Base-by-base conservation (phyloP, 1,140 invertebrate species). In the Drosophila seguyi region DNA sequence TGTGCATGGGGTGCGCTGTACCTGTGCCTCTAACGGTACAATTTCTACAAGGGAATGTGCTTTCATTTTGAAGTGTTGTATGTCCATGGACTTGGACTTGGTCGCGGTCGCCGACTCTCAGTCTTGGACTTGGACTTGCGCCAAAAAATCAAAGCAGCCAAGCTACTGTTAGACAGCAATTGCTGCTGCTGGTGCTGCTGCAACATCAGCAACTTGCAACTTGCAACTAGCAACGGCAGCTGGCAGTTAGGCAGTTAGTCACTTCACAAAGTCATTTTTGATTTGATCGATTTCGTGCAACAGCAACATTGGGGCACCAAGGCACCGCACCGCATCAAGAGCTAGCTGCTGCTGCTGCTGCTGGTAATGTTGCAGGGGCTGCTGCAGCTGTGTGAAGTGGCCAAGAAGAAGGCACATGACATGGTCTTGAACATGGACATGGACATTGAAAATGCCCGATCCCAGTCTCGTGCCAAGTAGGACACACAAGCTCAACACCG, bases 21-120 rank as follows among this genome's bases (percentile, higher is more conserved):
- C 66, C 75, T 78, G 61, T 88, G 77, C 66, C 75, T 78, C 58
- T 88, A 90, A 90, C 85, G 85, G 85, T 90, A 90, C 76, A 90
- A 86, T 90, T 85, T 90, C 85, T 90, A 85, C 85, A 90, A 90
- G 85, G 85, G 86, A 90, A 90, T 90, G 86, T 90, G 85, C 85
- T 90, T 90, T 90, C 86, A 90, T 90, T 90, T 90, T 90, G 85
- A 88, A 90, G 85, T 88, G 85, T 88, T 90, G 83, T 85, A 62
- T 78, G 76, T 87, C 75, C 83, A 76, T 79, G 59, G 79, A 66
- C 79, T 74, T 81, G 74, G 75, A 72, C 56, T 60, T 55, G 68
- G 67, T 29, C 22, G 27, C 58, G 57, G 67, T 45, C 80, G 66
- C 62, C 45, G 78, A 34, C 31, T 44, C 75, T 52, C 39, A 58